These are phyloP conservation scores for Nesoenas mayeri DNA, from an alignment of 2,113 vertebrate genomes.

Conservation along the genomic window DNA sequence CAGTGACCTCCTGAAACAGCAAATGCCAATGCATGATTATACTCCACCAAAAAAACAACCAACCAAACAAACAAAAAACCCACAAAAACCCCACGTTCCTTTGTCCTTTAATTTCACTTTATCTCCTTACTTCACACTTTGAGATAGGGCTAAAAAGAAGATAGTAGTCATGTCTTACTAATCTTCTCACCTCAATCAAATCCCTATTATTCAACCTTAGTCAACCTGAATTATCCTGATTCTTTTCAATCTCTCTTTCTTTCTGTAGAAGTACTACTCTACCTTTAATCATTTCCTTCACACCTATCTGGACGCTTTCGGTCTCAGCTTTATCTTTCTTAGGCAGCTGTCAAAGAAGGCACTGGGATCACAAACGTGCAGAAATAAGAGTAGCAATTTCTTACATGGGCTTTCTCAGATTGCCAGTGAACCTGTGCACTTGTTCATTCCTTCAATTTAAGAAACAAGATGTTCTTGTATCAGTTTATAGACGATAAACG, in stretches of 20 bases:
- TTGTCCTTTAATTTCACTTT: conserved; percentile 8
- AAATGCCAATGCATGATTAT: neutral
- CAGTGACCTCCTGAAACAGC: neutral
- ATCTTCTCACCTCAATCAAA: conserved; percentile 26
- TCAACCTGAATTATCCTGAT: neutral
- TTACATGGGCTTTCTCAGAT: neutral
- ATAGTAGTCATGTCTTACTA: neutral
- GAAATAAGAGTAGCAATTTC: neutral
- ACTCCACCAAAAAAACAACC: neutral
- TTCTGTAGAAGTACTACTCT: neutral
- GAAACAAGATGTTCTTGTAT: neutral
- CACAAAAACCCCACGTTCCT: neutral
- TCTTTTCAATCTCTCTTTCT: neutral
- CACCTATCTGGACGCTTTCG: neutral
- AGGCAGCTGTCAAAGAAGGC: conserved; percentile 7
- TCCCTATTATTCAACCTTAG: neutral
- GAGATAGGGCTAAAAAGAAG: neutral
- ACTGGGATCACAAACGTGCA: neutral
- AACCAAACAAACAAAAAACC: too few relatives aligned
- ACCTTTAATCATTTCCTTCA: neutral
- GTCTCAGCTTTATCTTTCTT: conserved; percentile 21
- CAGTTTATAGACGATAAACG: neutral
- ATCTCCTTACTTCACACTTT: neutral
- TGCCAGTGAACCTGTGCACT: neutral
- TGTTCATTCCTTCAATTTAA: neutral